These are phyloP conservation scores for Apistogramma diplotaenia DNA, from an alignment of 2,113 vertebrate genomes.

Conservation along the genomic window DNA sequence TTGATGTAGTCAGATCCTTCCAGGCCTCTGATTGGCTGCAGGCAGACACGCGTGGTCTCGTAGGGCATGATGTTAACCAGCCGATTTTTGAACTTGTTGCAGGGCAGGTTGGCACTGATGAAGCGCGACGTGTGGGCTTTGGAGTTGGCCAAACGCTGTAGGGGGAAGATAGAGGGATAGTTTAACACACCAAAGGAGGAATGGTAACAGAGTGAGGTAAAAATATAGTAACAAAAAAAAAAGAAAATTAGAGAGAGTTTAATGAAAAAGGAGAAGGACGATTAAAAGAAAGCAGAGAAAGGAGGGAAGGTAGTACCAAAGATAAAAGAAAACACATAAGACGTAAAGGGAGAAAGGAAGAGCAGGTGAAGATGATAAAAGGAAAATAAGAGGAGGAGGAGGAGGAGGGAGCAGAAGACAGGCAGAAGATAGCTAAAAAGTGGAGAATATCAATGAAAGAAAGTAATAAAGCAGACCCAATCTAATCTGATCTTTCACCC, in stretches of 20 bases:
- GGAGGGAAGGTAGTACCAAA: not conserved
- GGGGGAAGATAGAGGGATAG: not conserved
- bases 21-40: slow-evolving; percentile 96
- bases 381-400: not conserved
- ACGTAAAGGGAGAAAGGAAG: not conserved
- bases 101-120: slow-evolving; percentile 98
- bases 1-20: slow-evolving; percentile 98
- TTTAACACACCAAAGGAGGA: not conserved
- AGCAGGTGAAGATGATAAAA: not conserved
- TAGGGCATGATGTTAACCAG: slow-evolving; percentile 99
- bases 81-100: slow-evolving; percentile 99
- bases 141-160: slow-evolving; percentile 94
- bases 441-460: slow-evolving; percentile 30
- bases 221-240: not conserved
- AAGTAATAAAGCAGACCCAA: slow-evolving; percentile 23
- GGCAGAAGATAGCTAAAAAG: slow-evolving; percentile 16
- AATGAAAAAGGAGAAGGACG: not conserved
- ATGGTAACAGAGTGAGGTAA: not conserved
- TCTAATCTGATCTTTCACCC: slow-evolving; percentile 26
- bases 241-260: not conserved
- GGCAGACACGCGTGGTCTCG: slow-evolving; percentile 93
- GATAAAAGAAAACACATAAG: not conserved
- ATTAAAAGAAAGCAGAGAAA: slow-evolving; percentile 13
- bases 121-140: slow-evolving; percentile 98
- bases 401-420: not conserved